A percentile compares a stretch with the other conserved stretches of the same genome.
Conservation (phyloP, 2,113 vertebrate genomes). For the Ctenodactylus gundi region DNA sequence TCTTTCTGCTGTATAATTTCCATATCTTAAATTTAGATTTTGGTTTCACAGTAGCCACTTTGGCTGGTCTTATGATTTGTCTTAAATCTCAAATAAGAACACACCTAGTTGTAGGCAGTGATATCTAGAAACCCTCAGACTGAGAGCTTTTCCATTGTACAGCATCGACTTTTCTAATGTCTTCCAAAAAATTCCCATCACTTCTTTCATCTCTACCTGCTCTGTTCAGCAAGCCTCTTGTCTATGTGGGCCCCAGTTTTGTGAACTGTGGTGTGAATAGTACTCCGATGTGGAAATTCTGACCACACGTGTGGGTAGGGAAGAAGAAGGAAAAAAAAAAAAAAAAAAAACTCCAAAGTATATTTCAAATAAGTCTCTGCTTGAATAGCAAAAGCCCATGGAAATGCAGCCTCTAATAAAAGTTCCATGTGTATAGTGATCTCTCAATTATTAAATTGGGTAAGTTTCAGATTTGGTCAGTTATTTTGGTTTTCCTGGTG, state of each 20-base stretch:
- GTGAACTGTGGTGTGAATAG: background rate
- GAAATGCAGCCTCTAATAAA: background rate
- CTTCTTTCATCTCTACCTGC: background rate
- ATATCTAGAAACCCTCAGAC: background rate
- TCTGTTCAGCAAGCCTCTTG: background rate
- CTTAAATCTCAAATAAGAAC: background rate
- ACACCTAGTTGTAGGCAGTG: too few species aligned
- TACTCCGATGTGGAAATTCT: background rate
- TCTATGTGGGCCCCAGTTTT: background rate
- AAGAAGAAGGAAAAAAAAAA: too few species aligned
- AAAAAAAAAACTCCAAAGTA: background rate
- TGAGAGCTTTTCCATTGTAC: background rate
- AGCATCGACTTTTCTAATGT: background rate
- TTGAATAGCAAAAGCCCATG: background rate
- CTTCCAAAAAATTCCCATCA: background rate
- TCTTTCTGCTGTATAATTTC: background rate
- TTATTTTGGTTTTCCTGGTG: background rate
- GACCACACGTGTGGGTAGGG: background rate
- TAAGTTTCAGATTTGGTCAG: conserved; percentile 1
- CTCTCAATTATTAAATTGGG: background rate
- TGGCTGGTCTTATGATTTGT: background rate
- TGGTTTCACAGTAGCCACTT: background rate
- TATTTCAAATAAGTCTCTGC: background rate
- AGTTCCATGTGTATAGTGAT: background rate
- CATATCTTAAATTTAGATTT: background rate